Conservation (phyloP, 1,140 invertebrate genomes). For the Tetramorium parvispinum region DNA sequence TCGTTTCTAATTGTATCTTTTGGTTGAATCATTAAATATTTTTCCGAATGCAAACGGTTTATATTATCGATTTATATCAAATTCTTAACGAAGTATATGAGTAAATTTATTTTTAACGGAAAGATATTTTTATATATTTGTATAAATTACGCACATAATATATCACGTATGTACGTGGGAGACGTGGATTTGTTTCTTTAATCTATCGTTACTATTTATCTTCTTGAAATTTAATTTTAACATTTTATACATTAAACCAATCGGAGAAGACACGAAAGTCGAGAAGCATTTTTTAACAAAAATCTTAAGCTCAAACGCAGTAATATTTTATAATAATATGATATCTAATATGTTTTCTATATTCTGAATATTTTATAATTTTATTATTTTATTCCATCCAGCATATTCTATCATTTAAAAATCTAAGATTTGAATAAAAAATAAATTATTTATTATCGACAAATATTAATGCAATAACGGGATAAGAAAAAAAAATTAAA, state of each 20-base stretch:
- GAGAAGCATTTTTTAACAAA: not conserved
- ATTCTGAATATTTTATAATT: not conserved
- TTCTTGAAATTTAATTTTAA: not conserved
- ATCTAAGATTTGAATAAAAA: not conserved
- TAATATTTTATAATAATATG: not conserved
- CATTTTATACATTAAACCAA: not conserved
- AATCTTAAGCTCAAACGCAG: not conserved
- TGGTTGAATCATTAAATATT: not conserved
- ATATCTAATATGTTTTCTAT: too few relatives aligned
- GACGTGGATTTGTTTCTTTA: not conserved
- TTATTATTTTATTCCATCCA: not conserved
- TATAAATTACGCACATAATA: not conserved
- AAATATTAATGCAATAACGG: not conserved
- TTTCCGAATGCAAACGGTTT: not conserved
- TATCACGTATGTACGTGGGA: not conserved
- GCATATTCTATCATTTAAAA: not conserved
- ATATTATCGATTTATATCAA: not conserved
- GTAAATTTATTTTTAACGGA: not conserved
- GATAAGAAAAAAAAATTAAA: not conserved
- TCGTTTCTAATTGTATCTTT: not conserved
- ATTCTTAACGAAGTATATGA: not conserved
- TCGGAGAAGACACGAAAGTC: not conserved
- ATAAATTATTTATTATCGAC: not conserved
- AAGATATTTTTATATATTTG: not conserved
- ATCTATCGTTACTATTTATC: conserved; percentile 8